Conservation (phyloP, 30 jellyfish, hydroid and myxozoan genomes). For the Turritopsis dohrnii region DNA sequence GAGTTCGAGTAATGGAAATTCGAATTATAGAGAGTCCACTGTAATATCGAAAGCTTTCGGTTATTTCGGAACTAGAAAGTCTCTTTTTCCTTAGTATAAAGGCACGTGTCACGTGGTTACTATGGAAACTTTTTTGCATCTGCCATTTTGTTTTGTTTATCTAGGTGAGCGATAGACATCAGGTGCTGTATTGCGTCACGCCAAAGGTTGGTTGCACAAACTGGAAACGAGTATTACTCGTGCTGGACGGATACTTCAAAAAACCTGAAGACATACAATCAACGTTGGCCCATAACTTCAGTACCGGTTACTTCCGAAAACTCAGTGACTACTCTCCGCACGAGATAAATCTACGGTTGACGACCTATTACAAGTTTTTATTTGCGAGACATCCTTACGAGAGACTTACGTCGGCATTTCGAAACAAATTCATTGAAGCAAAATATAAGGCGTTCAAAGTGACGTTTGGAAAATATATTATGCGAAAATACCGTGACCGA, state of each 20-base stretch:
- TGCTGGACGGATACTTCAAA: conserved; percentile 70
- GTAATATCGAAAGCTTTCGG: no score
- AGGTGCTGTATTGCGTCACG: conserved; percentile 87
- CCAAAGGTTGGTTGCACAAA: conserved; percentile 97
- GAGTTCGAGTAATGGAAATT: no score
- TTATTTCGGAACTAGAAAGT: background rate
- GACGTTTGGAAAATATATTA: conserved; percentile 62
- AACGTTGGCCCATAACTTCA: conserved; percentile 79
- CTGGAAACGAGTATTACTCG: conserved; percentile 92
- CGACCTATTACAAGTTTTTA: conserved; percentile 87
- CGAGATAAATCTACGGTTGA: conserved; percentile 77
- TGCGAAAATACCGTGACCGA: conserved; percentile 60
- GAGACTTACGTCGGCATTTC: conserved; percentile 81
- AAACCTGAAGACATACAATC: conserved; percentile 60
- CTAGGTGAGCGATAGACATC: conserved; percentile 91
- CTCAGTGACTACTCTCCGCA: conserved; percentile 90
- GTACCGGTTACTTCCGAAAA: conserved; percentile 75
- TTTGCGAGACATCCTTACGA: conserved; percentile 93
- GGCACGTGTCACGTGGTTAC: background rate
- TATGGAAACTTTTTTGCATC: background rate
- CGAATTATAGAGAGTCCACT: no score
- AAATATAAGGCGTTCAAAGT: conserved; percentile 45
- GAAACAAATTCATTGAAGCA: conserved; percentile 71
- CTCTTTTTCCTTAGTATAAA: no score
- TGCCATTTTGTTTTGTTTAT: background rate